Conservation (phyloP, 2,888 invertebrate genomes). For the Acleris emargana region DNA sequence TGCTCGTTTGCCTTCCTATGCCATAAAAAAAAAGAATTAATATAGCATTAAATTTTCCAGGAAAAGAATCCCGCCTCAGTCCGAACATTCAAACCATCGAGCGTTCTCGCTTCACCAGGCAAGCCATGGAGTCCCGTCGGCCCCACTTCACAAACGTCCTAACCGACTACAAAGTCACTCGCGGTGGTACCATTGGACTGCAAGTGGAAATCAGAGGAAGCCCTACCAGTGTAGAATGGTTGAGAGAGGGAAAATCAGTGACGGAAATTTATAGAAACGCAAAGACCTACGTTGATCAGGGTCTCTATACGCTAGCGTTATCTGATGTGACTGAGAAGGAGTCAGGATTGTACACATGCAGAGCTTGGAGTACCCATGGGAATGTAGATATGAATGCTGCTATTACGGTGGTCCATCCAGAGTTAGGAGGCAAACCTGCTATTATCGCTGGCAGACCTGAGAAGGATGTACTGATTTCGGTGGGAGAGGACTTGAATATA, state of each 20-base stretch:
- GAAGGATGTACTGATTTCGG: conserved; percentile 88
- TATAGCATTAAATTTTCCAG: conserved; percentile 48
- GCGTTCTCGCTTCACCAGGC: conserved; percentile 61
- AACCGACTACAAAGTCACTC: conserved; percentile 88
- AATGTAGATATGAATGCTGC: conserved; percentile 89
- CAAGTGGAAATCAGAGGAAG: conserved; percentile 90
- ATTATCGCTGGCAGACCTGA: conserved; percentile 91
- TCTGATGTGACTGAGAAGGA: conserved; percentile 88
- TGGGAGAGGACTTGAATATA: conserved; percentile 92
- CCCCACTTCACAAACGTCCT: conserved; percentile 88
- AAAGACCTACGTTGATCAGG: conserved; percentile 86
- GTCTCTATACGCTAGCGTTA: conserved; percentile 89
- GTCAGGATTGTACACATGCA: conserved; percentile 90
- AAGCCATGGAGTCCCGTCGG: conserved; percentile 78
- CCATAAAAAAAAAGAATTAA: too few relatives aligned
- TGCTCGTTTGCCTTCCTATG: too few relatives aligned
- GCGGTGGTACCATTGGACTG: conserved; percentile 91
- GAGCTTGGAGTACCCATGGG: conserved; percentile 89
- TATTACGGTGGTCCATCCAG: conserved; percentile 86
- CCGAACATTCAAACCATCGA: conserved; percentile 65
- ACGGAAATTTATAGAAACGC: conserved; percentile 85
- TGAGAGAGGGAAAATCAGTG: conserved; percentile 85
- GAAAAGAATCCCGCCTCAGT: conserved; percentile 58
- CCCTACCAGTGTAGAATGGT: conserved; percentile 90
- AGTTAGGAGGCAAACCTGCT: conserved; percentile 88